Evolutionary conservation across 2,797 vertebrate species (phyloP), one percentile per base, ranked within the genome.

Genomic region (Siniperca scherzeri): DNA sequence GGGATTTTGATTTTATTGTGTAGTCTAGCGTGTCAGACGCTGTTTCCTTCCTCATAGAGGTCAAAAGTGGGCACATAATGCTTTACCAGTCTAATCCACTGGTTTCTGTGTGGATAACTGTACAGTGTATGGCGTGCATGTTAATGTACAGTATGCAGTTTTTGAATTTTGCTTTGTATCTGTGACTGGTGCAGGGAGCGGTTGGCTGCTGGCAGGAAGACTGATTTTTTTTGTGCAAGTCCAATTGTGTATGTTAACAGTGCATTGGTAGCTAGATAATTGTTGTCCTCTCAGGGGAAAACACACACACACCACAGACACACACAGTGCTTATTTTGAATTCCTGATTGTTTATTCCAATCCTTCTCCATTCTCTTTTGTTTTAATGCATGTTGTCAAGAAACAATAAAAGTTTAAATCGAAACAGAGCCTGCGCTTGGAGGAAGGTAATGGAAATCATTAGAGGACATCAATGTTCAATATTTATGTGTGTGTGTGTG

Each of bases 371-470:
- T 62, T 87, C 78, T 86, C 48, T 80, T 75, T 78, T 87, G 40
- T 64, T 90, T 79, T 87, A 84, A 88, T 90, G 56, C 42, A 70
- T 82, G 65, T 89, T 89, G 88, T 93, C 83, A 88, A 90, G 86
- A 84, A 90, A 91, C 79, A 85, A 85, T 87, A 86, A 79, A 92
- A 84, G 61, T 88, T 85, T 90, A 88, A 92, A 92, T 92, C 17
- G 12, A 94, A 92, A 86, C 87, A 92, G 82, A 87, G 70, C 75
- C 62, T 61, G 64, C 1, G 72, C 82, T 85, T 59, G 75, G 82
- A 87, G 72, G 78, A 87, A 88, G 64, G 81, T 80, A 88, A 91
- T 92, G 90, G 89, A 89, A 94, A 87, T 90, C 69, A 93, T 93
- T 90, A 88, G 52, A 83, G 86, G 77, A 87, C 77, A 77, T 84